phyloP scores from a whole-genome alignment of 2,113 vertebrate species.

The Morone chrysops region DNA sequence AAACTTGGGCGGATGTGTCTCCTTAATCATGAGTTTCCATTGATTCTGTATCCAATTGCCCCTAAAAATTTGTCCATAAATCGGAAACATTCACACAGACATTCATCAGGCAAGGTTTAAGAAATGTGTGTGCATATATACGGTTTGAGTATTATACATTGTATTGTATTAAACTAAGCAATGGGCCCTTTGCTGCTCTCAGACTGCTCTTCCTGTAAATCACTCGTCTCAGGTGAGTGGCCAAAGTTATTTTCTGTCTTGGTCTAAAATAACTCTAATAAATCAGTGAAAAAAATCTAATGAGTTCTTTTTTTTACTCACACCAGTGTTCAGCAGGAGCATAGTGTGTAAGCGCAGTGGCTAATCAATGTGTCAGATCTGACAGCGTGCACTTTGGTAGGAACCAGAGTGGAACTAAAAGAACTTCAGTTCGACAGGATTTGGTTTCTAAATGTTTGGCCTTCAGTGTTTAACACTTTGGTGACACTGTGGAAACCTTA shows the following conservation, averaged over 20 bases:
- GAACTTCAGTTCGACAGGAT: neutral
- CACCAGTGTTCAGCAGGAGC: conserved; percentile 4
- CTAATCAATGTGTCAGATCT: conserved; percentile 13
- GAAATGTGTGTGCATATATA: no score
- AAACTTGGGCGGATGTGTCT: no score
- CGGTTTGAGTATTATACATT: neutral
- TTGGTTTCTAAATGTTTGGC: conserved; percentile 3
- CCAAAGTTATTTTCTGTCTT: conserved; percentile 18
- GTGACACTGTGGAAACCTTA: neutral
- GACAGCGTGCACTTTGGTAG: neutral
- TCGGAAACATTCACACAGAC: no score
- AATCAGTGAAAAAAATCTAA: conserved; percentile 16
- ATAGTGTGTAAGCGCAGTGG: neutral
- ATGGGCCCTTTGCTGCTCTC: neutral
- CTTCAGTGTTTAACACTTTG: neutral
- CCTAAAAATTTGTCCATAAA: no score
- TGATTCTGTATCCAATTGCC: no score
- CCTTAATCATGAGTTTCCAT: no score
- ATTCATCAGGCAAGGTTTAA: no score
- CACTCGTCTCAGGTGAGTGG: neutral
- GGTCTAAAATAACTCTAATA: conserved; percentile 11
- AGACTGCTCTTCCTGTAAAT: conserved; percentile 9
- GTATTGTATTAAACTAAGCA: neutral
- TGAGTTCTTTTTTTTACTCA: neutral
- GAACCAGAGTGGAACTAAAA: neutral